Evolutionary conservation across 2,797 vertebrate genomes (phyloP), one percentile per base, ranked within the genome.

Genomic region (Etheostoma perlongum): DNA sequence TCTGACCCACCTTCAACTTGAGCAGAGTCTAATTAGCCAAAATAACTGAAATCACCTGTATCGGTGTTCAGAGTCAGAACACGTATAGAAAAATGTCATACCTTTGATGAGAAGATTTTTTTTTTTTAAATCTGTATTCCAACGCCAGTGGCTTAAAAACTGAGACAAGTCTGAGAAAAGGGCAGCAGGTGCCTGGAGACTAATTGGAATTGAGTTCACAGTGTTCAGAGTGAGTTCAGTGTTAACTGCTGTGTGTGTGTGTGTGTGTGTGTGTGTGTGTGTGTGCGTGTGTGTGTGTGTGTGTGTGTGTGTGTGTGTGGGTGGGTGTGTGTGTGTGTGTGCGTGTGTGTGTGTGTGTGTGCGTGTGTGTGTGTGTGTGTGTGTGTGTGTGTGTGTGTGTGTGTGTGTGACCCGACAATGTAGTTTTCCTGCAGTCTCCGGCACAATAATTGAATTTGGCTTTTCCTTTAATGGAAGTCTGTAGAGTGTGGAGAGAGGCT

Each of bases 381-480:
- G 53, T 53, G 23, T 19, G 53, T 57, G 67, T 72, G 74, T 73
- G 30, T 51, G 54, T 68, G 70, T 78, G 48, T 74, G 65, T 59
- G 63, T 71, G 53, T 72, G 51, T 71, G 53, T 72, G 51, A 59
- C 8, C 48, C 60, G 74, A 76, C 58, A 68, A 27, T 81, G 67
- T 57, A 21, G 40, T 79, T 76, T 78, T 72, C 64, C 78, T 55
- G 63, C 72, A 74, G 73, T 81, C 76, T 67, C 72, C 2, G 3
- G 47, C 52, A 64, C 80, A 81, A 81, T 94, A 92, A 94, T 94
- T 93, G 92, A 92, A 93, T 92, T 88, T 88, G 70, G 63, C 73
- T 75, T 88, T 85, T 82, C 51, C 57, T 83, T 80, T 93, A 93
- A 94, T 90, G 80, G 88, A 93, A 93, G 48, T 93, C 84, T 81